Evolutionary conservation across 2,113 vertebrate species (phyloP).

Genomic region (Rhineura floridana): DNA sequence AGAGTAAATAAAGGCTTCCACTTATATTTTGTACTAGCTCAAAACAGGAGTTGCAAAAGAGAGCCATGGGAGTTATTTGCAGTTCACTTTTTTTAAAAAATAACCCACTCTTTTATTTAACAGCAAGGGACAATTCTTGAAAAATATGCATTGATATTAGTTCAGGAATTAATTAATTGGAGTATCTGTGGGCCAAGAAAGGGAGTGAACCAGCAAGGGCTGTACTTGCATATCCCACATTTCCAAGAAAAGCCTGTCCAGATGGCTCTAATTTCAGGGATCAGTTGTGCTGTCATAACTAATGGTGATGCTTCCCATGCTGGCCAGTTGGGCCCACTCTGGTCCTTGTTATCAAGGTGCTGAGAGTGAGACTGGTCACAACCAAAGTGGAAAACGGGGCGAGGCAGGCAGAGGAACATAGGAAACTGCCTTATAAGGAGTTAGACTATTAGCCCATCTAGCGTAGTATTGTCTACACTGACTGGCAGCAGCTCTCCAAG

Average conservation of each 20-base stretch:
- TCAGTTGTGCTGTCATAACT: background rate
- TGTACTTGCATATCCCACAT: background rate
- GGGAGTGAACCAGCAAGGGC: background rate
- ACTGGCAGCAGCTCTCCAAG: too few species aligned
- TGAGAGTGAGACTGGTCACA: background rate
- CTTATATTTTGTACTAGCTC: conserved; percentile 53
- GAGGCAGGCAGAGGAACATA: too few species aligned
- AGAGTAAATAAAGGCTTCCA: conserved; percentile 63
- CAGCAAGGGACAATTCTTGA: conserved; percentile 48
- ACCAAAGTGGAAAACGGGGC: background rate
- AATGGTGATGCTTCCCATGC: background rate
- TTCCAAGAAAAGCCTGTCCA: background rate
- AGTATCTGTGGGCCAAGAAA: background rate
- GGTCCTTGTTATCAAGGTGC: background rate
- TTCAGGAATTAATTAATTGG: background rate
- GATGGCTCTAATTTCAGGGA: background rate
- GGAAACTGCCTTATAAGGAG: too few species aligned
- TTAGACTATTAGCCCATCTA: too few species aligned
- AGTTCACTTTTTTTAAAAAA: conserved; percentile 59
- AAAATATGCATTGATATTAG: conserved; percentile 57
- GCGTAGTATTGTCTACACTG: too few species aligned
- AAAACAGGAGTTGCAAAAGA: conserved; percentile 60
- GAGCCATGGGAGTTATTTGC: conserved; percentile 59
- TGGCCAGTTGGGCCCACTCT: background rate
- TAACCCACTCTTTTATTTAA: conserved; percentile 65